Conservation (phyloP, 23 tunicate genomes). For the Diplosoma virens region DNA sequence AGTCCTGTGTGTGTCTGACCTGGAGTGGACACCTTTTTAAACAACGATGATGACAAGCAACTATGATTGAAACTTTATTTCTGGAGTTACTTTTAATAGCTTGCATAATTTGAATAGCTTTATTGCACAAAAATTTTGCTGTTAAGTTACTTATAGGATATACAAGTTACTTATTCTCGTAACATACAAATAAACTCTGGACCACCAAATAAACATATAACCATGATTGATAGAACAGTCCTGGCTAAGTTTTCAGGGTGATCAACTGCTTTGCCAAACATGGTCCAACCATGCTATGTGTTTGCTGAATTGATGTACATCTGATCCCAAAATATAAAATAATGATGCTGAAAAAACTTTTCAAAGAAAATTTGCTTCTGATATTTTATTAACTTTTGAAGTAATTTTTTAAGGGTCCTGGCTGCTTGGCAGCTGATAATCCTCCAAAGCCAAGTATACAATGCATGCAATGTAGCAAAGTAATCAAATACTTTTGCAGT, state of each 20-base stretch:
- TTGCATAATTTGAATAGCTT: neutral
- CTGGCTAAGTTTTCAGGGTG: slow-evolving; percentile 18
- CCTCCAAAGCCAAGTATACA: slow-evolving; percentile 6
- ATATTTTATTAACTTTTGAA: neutral
- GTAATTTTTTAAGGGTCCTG: neutral
- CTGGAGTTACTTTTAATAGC: too few species aligned
- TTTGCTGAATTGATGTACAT: slow-evolving; percentile 7
- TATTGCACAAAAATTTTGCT: neutral
- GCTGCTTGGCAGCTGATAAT: slow-evolving; percentile 19
- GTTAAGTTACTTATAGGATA: slow-evolving; percentile 14
- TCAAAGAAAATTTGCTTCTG: slow-evolving; percentile 11
- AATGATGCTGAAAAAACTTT: neutral
- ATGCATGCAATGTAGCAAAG: slow-evolving; percentile 1
- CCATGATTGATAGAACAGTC: slow-evolving; percentile 1
- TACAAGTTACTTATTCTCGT: neutral
- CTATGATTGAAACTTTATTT: too few species aligned
- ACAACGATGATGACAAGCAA: too few species aligned
- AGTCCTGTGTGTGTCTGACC: too few species aligned
- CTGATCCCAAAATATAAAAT: neutral
- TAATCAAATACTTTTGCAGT: slow-evolving; percentile 10
- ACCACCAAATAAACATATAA: slow-evolving; percentile 14
- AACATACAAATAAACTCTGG: slow-evolving; percentile 13
- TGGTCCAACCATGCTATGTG: slow-evolving; percentile 8
- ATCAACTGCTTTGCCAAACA: slow-evolving; percentile 30
- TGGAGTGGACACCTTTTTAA: too few species aligned